Evolutionary conservation across 2,113 vertebrate species (phyloP).

Genomic region (Pseudonaja textilis): DNA sequence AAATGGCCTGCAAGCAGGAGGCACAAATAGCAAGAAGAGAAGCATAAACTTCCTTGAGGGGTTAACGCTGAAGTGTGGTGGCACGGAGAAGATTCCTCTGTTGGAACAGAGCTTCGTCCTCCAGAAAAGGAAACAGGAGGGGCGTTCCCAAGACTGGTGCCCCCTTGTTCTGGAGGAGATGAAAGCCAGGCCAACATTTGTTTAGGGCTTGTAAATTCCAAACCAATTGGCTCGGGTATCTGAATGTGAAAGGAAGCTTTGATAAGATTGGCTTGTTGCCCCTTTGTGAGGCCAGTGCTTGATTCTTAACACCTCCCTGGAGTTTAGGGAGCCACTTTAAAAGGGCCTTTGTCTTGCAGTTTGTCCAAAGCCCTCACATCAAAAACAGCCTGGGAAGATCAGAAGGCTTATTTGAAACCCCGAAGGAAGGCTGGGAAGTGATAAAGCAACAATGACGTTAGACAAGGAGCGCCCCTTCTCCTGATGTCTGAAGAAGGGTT

Average conservation of each 20-base stretch:
- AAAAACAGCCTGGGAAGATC: slow-evolving; percentile 74
- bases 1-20: not conserved
- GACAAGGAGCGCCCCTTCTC: not conserved
- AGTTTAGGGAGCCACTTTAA: slow-evolving; percentile 77
- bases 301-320: slow-evolving; percentile 79
- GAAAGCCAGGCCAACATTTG: slow-evolving; percentile 74
- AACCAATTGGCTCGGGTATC: slow-evolving; percentile 73
- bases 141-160: slow-evolving; percentile 50
- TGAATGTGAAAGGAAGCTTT: slow-evolving; percentile 73
- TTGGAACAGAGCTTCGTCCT: not conserved
- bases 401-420: slow-evolving; percentile 59
- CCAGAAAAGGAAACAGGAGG: slow-evolving; percentile 31
- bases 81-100: not conserved
- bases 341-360: slow-evolving; percentile 78
- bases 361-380: slow-evolving; percentile 77
- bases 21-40: not conserved
- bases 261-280: slow-evolving; percentile 72
- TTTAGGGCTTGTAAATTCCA: slow-evolving; percentile 79
- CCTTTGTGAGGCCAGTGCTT: slow-evolving; percentile 76
- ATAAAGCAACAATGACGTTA: slow-evolving; percentile 56
- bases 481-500: slow-evolving; percentile 30
- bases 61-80: not conserved
- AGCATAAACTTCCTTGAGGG: not conserved
- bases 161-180: slow-evolving; percentile 63
- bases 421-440: slow-evolving; percentile 52